These are phyloP conservation scores for Protobothrops mucrosquamatus DNA, from an alignment of 2,113 vertebrate species.

Conservation along the genomic window DNA sequence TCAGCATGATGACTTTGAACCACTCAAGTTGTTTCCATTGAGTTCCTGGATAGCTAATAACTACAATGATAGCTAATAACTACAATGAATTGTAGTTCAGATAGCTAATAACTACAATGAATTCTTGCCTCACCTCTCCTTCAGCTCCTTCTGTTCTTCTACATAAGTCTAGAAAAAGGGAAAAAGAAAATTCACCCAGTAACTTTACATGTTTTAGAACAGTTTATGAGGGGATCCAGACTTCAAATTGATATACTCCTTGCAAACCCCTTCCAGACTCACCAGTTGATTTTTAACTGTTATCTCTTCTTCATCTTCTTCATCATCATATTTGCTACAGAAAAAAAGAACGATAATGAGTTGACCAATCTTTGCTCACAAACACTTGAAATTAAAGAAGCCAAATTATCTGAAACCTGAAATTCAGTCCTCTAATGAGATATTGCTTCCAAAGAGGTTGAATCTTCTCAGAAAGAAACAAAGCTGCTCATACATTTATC, in stretches of 20 bases:
- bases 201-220: neutral
- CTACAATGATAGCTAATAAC: neutral
- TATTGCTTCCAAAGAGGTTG: neutral
- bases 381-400: neutral
- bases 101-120: neutral
- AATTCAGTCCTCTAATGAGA: neutral
- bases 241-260: neutral
- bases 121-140: slow-evolving; percentile 72
- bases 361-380: neutral
- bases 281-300: slow-evolving; percentile 47
- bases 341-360: neutral
- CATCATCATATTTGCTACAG: slow-evolving; percentile 85
- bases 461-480: neutral
- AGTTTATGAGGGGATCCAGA: neutral
- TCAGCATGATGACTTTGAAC: neutral
- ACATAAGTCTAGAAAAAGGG: slow-evolving; percentile 77
- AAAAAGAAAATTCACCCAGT: neutral
- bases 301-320: slow-evolving; percentile 75
- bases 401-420: neutral
- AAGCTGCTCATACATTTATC: neutral
- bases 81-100: neutral
- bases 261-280: neutral
- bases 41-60: neutral
- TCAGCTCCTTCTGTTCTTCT: slow-evolving; percentile 83
- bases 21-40: neutral